These are phyloP conservation scores for Bagarius yarrelli DNA, from an alignment of 2,113 vertebrate genomes.

Conservation along the genomic window DNA sequence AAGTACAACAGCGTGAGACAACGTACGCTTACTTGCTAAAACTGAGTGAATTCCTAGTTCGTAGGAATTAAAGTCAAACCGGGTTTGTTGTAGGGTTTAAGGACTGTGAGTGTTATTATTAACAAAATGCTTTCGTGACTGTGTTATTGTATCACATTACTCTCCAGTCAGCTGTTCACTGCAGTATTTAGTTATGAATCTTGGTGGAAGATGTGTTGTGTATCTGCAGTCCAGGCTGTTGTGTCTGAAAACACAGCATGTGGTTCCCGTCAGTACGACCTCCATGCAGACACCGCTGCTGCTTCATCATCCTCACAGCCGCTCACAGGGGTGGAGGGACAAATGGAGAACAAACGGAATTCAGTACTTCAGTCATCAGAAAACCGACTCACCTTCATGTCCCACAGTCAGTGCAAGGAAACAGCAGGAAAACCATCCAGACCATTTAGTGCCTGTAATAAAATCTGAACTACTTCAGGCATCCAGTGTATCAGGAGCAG, in stretches of 20 bases:
- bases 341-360: neutral
- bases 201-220: slow-evolving; percentile 58
- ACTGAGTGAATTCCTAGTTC: neutral
- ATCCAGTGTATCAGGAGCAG: neutral
- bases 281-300: neutral
- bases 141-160: neutral
- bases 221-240: slow-evolving; percentile 49
- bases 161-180: neutral
- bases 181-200: slow-evolving; percentile 22
- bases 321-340: neutral
- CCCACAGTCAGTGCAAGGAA: neutral
- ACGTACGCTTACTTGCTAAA: neutral
- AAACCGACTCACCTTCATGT: neutral
- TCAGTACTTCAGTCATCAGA: slow-evolving; percentile 7
- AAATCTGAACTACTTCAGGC: neutral
- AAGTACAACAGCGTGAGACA: neutral
- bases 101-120: too few species aligned
- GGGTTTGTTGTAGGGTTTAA: neutral
- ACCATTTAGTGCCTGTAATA: neutral
- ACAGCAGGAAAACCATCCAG: neutral
- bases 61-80: neutral
- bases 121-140: too few species aligned
- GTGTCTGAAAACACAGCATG: slow-evolving; percentile 23
- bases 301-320: neutral
- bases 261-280: neutral